Conservation (phyloP, 2,888 invertebrate species). For the Choreutis nemorana region DNA sequence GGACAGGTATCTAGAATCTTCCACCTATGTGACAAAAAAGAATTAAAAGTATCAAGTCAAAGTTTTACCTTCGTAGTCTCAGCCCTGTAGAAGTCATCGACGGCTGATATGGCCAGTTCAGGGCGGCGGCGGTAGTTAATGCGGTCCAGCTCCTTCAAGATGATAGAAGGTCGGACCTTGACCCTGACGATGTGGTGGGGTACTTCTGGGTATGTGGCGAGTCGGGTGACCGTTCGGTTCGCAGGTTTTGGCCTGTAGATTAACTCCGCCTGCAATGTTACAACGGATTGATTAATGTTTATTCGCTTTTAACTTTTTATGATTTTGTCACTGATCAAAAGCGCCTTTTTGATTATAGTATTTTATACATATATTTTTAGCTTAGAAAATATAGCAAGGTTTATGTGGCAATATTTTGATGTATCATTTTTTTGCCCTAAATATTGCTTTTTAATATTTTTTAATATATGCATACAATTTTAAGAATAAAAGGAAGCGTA, state of each 20-base stretch:
- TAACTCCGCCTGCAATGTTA: constrained; percentile 46
- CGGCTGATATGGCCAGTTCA: constrained; percentile 67
- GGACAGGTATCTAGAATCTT: no score
- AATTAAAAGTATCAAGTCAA: no score
- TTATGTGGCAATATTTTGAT: no score
- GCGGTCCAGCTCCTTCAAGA: constrained; percentile 73
- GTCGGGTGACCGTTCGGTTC: constrained; percentile 61
- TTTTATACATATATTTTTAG: no score
- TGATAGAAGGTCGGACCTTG: constrained; percentile 71
- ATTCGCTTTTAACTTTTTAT: background rate
- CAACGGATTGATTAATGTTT: background rate
- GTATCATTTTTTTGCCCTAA: no score
- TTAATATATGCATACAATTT: no score
- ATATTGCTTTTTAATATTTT: no score
- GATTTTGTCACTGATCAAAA: no score
- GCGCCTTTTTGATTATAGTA: no score
- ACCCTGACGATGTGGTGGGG: constrained; percentile 64
- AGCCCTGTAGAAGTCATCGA: constrained; percentile 82
- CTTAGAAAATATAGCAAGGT: no score
- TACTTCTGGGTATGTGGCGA: constrained; percentile 67
- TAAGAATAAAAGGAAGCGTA: no score
- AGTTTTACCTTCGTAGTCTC: constrained; percentile 75
- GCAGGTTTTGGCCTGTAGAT: constrained; percentile 57
- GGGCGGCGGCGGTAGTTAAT: constrained; percentile 73
- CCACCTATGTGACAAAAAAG: no score